Percentiles rank a stretch among this genome's conserved stretches.
Evolutionary conservation across 2,888 invertebrate genomes (phyloP).

Genomic region (Orthosia gothica): DNA sequence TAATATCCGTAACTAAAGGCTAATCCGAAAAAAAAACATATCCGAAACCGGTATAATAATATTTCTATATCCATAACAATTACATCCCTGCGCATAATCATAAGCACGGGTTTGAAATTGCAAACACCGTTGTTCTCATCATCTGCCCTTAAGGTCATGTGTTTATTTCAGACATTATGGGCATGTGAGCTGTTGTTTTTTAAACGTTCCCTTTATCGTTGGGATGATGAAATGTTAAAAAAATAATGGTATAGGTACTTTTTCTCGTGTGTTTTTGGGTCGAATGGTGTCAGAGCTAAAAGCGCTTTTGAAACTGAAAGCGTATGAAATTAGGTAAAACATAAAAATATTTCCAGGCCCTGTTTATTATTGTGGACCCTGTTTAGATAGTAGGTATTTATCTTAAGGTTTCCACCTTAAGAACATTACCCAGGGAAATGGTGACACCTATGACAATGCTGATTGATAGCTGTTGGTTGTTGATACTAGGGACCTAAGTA

Average conservation of each 20-base stretch:
- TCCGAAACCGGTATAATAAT: too few species aligned
- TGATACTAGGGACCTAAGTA: too few species aligned
- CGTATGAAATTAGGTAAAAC: neutral
- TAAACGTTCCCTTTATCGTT: slow-evolving; percentile 63
- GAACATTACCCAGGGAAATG: too few species aligned
- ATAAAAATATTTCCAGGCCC: neutral
- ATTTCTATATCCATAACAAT: too few species aligned
- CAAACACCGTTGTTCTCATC: slow-evolving; percentile 72
- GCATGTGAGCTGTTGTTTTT: slow-evolving; percentile 71
- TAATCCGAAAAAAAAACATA: too few species aligned
- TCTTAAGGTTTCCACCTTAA: too few species aligned
- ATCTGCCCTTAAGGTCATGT: slow-evolving; percentile 69
- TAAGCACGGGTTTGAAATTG: slow-evolving; percentile 66
- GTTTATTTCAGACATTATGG: slow-evolving; percentile 73
- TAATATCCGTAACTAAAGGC: too few species aligned
- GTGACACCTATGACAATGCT: too few species aligned
- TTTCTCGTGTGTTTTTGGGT: slow-evolving; percentile 32
- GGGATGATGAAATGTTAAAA: slow-evolving; percentile 45
- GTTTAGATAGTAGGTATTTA: too few species aligned
- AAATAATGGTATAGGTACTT: slow-evolving; percentile 21
- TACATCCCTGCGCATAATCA: slow-evolving; percentile 41
- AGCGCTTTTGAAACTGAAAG: neutral
- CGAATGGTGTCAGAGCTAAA: slow-evolving; percentile 6
- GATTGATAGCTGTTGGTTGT: too few species aligned
- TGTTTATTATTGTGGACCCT: neutral